Conservation (phyloP, 2,113 vertebrate species). For the Cyanoramphus novaezelandiae region DNA sequence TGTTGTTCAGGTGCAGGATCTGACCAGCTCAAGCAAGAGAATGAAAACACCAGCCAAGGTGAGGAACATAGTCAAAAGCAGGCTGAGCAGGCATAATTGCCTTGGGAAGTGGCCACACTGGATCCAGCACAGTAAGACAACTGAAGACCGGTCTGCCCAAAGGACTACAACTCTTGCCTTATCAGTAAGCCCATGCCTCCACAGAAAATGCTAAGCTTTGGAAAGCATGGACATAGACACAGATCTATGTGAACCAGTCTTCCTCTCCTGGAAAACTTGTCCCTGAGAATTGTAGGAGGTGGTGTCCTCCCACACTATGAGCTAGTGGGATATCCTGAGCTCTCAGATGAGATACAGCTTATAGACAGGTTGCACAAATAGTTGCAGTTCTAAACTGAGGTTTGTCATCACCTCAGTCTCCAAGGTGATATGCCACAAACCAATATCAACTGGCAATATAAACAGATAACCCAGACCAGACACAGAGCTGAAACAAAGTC, state of each 20-base stretch:
- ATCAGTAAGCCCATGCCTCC: fast-evolving
- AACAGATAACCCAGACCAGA: background rate
- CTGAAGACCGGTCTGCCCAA: background rate
- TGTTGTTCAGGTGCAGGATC: background rate
- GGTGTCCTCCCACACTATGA: background rate
- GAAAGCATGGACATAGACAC: background rate
- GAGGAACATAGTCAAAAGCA: background rate
- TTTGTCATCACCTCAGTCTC: background rate
- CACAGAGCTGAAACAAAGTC: background rate
- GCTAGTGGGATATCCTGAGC: background rate
- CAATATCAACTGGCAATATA: background rate
- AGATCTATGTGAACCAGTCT: background rate
- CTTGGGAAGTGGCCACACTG: background rate
- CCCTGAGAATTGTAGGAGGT: background rate
- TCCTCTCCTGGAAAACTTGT: background rate
- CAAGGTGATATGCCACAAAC: background rate
- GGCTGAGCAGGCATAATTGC: background rate
- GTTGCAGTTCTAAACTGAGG: background rate
- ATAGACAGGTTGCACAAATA: background rate
- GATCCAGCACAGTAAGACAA: no score
- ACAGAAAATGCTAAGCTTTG: background rate
- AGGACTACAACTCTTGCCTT: background rate
- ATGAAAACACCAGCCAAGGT: background rate
- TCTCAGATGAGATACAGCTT: background rate
- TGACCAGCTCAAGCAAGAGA: background rate